Conservation (phyloP, 2,113 vertebrate species). For the Chelonoidis abingdonii region DNA sequence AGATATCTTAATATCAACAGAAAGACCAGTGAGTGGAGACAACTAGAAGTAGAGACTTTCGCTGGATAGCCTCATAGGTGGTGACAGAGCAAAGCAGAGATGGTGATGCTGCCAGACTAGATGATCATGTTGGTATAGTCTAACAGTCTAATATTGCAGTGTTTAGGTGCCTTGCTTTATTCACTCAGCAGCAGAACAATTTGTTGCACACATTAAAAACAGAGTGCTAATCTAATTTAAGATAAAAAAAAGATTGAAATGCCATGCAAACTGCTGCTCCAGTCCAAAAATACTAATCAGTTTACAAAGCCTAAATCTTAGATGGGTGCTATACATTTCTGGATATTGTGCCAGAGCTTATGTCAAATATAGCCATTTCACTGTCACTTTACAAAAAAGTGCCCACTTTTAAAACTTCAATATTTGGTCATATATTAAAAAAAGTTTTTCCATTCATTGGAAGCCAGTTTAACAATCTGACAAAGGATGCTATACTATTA, state of each 20-base stretch:
- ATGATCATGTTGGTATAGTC: neutral
- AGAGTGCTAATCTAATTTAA: slow-evolving; percentile 14
- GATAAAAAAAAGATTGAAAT: slow-evolving; percentile 9
- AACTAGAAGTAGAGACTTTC: neutral
- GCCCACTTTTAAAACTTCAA: neutral
- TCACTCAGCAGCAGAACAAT: slow-evolving; percentile 11
- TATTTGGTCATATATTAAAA: neutral
- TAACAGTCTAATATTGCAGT: too few relatives aligned
- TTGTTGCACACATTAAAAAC: neutral
- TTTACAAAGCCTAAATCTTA: neutral
- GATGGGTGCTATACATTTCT: neutral
- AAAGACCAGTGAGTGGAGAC: neutral
- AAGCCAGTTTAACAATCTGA: neutral
- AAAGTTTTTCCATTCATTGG: neutral
- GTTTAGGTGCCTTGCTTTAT: neutral
- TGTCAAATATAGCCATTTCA: neutral
- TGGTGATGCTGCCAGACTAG: accelerated
- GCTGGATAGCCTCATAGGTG: neutral
- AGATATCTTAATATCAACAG: neutral
- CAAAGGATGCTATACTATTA: neutral
- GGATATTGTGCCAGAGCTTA: neutral
- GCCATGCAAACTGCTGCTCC: slow-evolving; percentile 1
- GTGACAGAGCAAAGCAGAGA: slow-evolving; percentile 33
- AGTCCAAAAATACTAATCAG: neutral
- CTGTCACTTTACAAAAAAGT: neutral